Percentiles rank a stretch among this genome's conserved stretches.
phyloP scores from a whole-genome alignment of 2,113 vertebrate genomes.

The Thamnaconus septentrionalis region DNA sequence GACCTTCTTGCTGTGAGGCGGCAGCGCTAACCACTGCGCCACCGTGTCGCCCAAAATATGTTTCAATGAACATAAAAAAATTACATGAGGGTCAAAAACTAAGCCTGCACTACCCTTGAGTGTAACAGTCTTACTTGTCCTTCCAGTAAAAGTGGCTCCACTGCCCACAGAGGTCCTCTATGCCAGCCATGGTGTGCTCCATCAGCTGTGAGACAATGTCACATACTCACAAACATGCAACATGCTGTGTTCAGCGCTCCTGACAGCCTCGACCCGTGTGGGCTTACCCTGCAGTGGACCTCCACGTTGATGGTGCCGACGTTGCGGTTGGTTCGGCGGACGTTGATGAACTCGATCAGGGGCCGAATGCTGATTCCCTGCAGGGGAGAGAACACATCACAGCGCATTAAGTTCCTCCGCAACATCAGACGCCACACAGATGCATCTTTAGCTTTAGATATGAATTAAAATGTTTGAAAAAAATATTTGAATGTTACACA shows the following conservation, averaged over 20 bases:
- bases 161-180: slow-evolving; percentile 97
- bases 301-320: slow-evolving; percentile 90
- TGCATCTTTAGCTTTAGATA: too few species aligned
- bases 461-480: too few species aligned
- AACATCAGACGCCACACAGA: not conserved
- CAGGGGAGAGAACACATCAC: slow-evolving; percentile 3
- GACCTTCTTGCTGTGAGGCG: too few species aligned
- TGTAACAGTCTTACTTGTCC: slow-evolving; percentile 86
- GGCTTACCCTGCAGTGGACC: slow-evolving; percentile 88
- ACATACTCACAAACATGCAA: not conserved
- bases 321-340: slow-evolving; percentile 90
- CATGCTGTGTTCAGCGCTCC: not conserved
- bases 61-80: too few species aligned
- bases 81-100: too few species aligned
- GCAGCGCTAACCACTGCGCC: too few species aligned
- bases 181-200: slow-evolving; percentile 91
- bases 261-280: not conserved
- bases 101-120: too few species aligned
- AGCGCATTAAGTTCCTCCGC: not conserved
- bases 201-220: slow-evolving; percentile 80
- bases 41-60: too few species aligned
- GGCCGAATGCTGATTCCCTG: slow-evolving; percentile 97
- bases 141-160: slow-evolving; percentile 98
- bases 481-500: too few species aligned
- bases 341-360: slow-evolving; percentile 90